phyloP scores from a whole-genome alignment of 2,888 invertebrate species.

The Tinea semifulvella region DNA sequence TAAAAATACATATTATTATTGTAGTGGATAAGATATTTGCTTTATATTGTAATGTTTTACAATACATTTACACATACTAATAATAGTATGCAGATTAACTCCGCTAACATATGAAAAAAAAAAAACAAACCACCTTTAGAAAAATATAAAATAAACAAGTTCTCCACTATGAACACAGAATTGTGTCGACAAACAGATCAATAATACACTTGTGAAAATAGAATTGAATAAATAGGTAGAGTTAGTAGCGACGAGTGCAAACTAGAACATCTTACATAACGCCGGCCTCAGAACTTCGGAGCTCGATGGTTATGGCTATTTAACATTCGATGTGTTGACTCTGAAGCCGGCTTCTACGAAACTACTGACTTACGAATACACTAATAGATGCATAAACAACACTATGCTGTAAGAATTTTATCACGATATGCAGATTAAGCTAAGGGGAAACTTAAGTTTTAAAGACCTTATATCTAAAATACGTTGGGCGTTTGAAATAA shows the following conservation, averaged over 20 bases:
- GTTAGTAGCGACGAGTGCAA: slow-evolving; percentile 5
- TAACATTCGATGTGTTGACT: not conserved
- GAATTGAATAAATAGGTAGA: slow-evolving; percentile 8
- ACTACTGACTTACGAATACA: slow-evolving; percentile 1
- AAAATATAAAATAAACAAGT: not conserved
- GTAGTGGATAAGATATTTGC: not conserved
- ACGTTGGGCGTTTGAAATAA: no score
- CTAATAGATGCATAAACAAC: no score
- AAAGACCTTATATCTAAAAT: no score
- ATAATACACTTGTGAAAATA: slow-evolving; percentile 9
- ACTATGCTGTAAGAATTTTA: no score
- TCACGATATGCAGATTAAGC: no score
- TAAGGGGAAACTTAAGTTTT: no score
- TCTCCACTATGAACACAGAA: not conserved
- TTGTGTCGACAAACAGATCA: slow-evolving; percentile 7
- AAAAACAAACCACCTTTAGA: not conserved
- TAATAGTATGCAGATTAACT: no score
- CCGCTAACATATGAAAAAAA: not conserved
- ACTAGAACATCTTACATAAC: slow-evolving; percentile 4
- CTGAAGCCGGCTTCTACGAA: not conserved
- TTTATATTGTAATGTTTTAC: not conserved
- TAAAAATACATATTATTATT: not conserved
- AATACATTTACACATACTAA: no score
- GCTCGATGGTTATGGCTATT: no score
- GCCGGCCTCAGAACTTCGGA: not conserved